phyloP scores from a whole-genome alignment of 2,888 invertebrate genomes.

The Polyommatus icarus region DNA sequence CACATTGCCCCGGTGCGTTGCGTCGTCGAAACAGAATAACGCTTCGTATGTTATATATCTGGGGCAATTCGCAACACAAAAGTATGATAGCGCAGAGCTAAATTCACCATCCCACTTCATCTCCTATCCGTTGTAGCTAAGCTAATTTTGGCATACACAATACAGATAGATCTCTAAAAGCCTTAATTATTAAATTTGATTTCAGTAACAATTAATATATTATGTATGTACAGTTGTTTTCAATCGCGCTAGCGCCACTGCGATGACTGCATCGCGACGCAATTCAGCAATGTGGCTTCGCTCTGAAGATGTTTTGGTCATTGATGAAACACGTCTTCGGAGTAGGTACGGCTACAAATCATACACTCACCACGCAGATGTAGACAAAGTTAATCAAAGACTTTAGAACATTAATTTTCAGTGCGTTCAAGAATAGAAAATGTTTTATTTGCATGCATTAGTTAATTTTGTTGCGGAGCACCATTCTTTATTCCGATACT shows the following conservation, averaged over 20 bases:
- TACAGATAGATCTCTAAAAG: too few species aligned
- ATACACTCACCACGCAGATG: slow-evolving; percentile 18
- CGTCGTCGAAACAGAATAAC: neutral
- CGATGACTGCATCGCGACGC: neutral
- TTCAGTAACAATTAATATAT: neutral
- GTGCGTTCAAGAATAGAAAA: neutral
- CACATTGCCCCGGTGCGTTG: neutral
- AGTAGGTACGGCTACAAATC: slow-evolving; percentile 24
- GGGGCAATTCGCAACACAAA: neutral
- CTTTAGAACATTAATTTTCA: neutral
- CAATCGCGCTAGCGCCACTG: neutral
- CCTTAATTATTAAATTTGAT: neutral
- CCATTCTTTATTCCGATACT: neutral
- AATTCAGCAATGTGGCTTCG: neutral
- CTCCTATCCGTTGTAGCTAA: too few species aligned
- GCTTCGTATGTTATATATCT: neutral
- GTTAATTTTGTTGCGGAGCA: neutral
- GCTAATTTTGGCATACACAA: too few species aligned
- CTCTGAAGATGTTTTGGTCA: slow-evolving; percentile 39
- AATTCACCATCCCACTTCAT: neutral
- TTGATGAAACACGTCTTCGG: slow-evolving; percentile 22
- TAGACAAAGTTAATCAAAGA: neutral
- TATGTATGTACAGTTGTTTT: neutral
- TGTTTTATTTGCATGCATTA: neutral
- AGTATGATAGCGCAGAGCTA: neutral